A percentile compares a stretch with the other conserved stretches of the same genome.
Evolutionary conservation across 1,140 invertebrate genomes (phyloP).

Genomic region (Zaprionus vittiger): DNA sequence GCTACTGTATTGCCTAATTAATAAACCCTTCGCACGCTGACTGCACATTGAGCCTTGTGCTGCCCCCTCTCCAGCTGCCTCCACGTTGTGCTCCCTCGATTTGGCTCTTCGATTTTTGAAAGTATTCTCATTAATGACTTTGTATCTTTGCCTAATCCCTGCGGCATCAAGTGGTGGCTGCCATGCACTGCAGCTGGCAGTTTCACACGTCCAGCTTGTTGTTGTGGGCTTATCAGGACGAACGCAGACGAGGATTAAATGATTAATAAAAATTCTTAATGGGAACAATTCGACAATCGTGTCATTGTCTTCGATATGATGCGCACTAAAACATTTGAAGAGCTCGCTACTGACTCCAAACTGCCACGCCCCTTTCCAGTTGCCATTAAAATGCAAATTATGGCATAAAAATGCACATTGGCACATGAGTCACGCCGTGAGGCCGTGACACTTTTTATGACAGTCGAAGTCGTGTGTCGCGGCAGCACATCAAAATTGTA

Average conservation of each 20-base stretch:
- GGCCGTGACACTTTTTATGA: constrained; percentile 51
- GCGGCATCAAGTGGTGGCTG: not conserved
- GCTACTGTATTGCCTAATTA: constrained; percentile 49
- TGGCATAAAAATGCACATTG: constrained; percentile 74
- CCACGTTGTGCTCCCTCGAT: constrained; percentile 17
- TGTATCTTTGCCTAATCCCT: constrained; percentile 56
- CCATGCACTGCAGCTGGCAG: constrained; percentile 44
- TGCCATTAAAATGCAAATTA: constrained; percentile 70
- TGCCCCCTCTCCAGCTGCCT: not conserved
- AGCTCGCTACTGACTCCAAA: constrained; percentile 47
- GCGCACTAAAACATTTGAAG: constrained; percentile 43
- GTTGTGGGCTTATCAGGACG: constrained; percentile 55
- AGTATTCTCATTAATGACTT: constrained; percentile 60
- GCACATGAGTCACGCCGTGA: constrained; percentile 38
- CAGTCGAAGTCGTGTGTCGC: constrained; percentile 55
- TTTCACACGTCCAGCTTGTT: constrained; percentile 59
- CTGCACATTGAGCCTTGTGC: constrained; percentile 34
- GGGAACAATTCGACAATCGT: constrained; percentile 36
- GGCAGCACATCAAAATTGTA: constrained; percentile 73
- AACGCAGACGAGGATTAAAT: constrained; percentile 57
- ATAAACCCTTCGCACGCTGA: constrained; percentile 48
- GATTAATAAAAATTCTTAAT: constrained; percentile 77
- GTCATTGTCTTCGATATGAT: constrained; percentile 45
- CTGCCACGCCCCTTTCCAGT: not conserved
- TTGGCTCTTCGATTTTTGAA: constrained; percentile 56